Evolutionary conservation across 2,797 vertebrate genomes (phyloP), one percentile per base, ranked within the genome.

Genomic region (Anabas testudineus): DNA sequence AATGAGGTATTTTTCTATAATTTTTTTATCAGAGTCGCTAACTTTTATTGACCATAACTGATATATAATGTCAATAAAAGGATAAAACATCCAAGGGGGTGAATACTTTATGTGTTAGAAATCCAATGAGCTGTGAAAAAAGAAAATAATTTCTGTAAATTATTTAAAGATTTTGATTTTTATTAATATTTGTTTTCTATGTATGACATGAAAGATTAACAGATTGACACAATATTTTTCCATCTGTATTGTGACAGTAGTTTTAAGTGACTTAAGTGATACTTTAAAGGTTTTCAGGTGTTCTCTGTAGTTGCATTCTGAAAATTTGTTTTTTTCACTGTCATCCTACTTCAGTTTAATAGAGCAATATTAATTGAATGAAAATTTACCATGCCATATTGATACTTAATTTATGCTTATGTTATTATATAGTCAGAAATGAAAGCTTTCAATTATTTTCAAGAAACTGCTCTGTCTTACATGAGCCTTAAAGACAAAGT

Each of bases 151-250:
- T 28, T 56, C 1, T 37, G 24, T 21, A 45, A 26, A n/a, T 58
- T 43, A 1, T 7, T n/a, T 55, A 14, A 14, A 37, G 54, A 15
- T 21, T 7, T 12, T 2, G 12, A 10, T 34, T 67, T 79, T 73
- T 73, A 81, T 79, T 79, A 39, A 55, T 37, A n/a, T 7, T 48
- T 12, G 0, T 22, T 28, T 53, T 61, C 12, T 14, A 47, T 22
- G 10, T 13, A 18, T 63, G 12, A 37, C 34, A 74, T 47, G n/a
- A 63, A 14, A 47, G 43, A 12, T 56, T 59, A 19, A 63, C 14
- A 47, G 43, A 12, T 56, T 59, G 19, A 58, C 22, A 51, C 43
- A 64, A 48, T 58, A 51, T 7, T 19, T 21, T 24, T 42, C 30
- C 5, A 32, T 54, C 10, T 22, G 9, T 41, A 34, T 48, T 15